Conservation (phyloP, 2,888 invertebrate species). For the Drosophila vallismaia region DNA sequence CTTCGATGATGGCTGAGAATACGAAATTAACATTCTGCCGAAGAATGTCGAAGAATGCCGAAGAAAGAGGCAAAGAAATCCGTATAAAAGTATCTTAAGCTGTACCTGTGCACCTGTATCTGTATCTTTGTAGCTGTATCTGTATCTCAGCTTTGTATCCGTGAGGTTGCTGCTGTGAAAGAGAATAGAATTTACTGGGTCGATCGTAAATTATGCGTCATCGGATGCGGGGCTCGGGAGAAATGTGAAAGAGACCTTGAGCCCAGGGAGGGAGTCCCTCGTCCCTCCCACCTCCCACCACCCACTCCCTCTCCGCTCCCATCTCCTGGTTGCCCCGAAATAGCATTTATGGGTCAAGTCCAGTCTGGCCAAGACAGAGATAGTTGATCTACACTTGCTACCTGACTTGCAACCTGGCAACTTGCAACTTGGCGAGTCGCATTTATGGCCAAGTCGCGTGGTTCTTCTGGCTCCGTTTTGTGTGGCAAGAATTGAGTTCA, state of each 20-base stretch:
- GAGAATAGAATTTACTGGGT: slow-evolving; percentile 54
- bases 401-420: slow-evolving; percentile 12
- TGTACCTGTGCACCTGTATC: slow-evolving; percentile 16
- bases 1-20: slow-evolving; percentile 37
- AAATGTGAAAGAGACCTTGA: slow-evolving; percentile 22
- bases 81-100: slow-evolving; percentile 12
- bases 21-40: slow-evolving; percentile 66
- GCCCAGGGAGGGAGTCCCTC: slow-evolving; percentile 13
- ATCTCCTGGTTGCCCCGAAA: no score
- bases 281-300: no score
- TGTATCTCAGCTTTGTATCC: slow-evolving; percentile 18
- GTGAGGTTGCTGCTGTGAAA: slow-evolving; percentile 19
- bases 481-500: slow-evolving; percentile 62
- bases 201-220: slow-evolving; percentile 58
- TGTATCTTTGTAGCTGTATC: slow-evolving; percentile 25
- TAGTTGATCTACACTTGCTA: slow-evolving; percentile 3
- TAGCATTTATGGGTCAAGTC: neutral
- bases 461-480: slow-evolving; percentile 44
- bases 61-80: neutral
- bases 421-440: slow-evolving; percentile 50
- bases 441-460: slow-evolving; percentile 78
- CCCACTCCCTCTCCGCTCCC: no score
- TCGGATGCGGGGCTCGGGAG: neutral
- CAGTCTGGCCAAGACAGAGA: neutral
- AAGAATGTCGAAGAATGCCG: neutral